A percentile compares a stretch with the other conserved stretches of the same genome.
Conservation (phyloP, 2,797 vertebrate species). For the Enteromius anoplus region DNA sequence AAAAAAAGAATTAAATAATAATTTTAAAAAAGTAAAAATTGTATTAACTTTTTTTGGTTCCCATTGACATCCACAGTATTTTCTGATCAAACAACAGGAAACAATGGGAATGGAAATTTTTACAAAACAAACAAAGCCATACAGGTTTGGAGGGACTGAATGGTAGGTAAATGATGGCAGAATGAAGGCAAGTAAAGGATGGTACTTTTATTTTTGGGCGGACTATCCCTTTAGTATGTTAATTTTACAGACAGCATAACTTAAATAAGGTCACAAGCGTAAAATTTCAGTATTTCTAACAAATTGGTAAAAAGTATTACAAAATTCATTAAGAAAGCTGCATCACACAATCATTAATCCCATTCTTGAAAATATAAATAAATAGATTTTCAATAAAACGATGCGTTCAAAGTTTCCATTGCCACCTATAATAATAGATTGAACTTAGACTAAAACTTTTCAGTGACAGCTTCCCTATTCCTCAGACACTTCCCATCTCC, state of each 20-base stretch:
- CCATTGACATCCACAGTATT: background rate
- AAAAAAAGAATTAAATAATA: too few species aligned
- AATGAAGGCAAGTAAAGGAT: background rate
- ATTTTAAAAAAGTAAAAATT: too few species aligned
- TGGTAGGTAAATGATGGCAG: background rate
- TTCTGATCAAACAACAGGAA: background rate
- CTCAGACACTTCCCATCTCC: constrained; percentile 8
- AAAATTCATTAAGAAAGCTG: background rate
- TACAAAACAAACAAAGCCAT: background rate
- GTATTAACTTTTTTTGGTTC: background rate
- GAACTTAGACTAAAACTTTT: constrained; percentile 48
- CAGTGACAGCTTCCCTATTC: constrained; percentile 28
- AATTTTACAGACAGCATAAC: background rate
- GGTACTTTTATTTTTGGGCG: background rate
- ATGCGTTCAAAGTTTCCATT: background rate
- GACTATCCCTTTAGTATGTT: background rate
- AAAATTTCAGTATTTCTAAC: background rate
- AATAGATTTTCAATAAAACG: background rate
- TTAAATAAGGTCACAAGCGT: background rate
- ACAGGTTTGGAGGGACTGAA: background rate
- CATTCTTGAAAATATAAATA: background rate
- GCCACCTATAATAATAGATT: constrained; percentile 10
- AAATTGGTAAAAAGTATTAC: background rate
- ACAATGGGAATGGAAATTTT: background rate
- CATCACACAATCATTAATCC: background rate